Conservation (phyloP, 2,797 vertebrate species). For the Rhinatrema bivittatum region DNA sequence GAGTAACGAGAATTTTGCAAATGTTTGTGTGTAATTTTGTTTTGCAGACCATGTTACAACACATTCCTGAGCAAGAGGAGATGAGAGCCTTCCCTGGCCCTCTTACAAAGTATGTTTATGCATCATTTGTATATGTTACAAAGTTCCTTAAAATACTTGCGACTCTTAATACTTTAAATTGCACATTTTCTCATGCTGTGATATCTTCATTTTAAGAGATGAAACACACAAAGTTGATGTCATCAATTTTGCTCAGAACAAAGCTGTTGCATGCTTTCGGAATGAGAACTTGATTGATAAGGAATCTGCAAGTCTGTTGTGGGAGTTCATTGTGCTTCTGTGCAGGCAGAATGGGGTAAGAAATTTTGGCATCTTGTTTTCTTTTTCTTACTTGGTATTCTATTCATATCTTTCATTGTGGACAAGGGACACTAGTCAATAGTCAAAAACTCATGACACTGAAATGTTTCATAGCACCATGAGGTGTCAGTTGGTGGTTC, state of each 20-base stretch:
- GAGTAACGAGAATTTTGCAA: not conserved
- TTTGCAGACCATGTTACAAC: slow-evolving; percentile 78
- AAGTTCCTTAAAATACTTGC: too few species aligned
- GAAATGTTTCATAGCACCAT: too few species aligned
- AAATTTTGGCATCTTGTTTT: not conserved
- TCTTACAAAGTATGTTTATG: slow-evolving; percentile 77
- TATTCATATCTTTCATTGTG: too few species aligned
- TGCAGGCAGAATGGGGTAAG: slow-evolving; percentile 94
- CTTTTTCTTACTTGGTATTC: not conserved
- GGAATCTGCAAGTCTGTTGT: slow-evolving; percentile 86
- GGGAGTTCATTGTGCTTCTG: slow-evolving; percentile 88
- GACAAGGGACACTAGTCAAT: too few species aligned
- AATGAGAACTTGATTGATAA: slow-evolving; percentile 80
- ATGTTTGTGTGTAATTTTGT: not conserved
- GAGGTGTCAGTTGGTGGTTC: too few species aligned
- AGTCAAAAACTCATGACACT: too few species aligned
- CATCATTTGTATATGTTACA: not conserved
- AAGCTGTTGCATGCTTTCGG: slow-evolving; percentile 76
- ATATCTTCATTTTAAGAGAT: slow-evolving; percentile 53
- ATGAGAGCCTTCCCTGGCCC: slow-evolving; percentile 86
- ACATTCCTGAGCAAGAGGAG: slow-evolving; percentile 78
- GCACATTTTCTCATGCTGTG: not conserved
- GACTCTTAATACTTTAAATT: too few species aligned
- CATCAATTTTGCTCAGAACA: slow-evolving; percentile 93
- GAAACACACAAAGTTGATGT: slow-evolving; percentile 98